phyloP scores from a whole-genome alignment of 2,797 vertebrate species.

The Danio choprae region DNA sequence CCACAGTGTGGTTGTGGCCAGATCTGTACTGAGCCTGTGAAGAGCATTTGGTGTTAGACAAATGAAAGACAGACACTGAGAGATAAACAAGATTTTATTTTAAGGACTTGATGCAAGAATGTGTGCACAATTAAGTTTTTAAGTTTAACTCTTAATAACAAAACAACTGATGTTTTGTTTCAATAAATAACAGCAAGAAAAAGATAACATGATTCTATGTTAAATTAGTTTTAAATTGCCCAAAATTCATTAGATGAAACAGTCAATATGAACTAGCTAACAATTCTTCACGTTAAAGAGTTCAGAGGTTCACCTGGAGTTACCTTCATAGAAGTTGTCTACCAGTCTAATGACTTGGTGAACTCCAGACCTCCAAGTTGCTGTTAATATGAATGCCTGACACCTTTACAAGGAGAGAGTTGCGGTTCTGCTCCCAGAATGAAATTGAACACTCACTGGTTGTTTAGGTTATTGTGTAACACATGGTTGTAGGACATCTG shows the following conservation, averaged over 20 bases:
- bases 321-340: neutral
- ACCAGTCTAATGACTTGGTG: neutral
- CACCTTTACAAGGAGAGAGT: constrained; percentile 7
- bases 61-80: neutral
- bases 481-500: constrained; percentile 38
- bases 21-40: neutral
- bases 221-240: constrained; percentile 20
- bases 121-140: neutral
- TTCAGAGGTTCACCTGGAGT: neutral
- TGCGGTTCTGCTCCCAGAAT: neutral
- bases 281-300: neutral
- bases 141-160: neutral
- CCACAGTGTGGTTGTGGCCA: constrained; percentile 12
- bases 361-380: neutral
- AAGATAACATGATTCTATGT: constrained; percentile 25
- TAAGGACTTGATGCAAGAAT: neutral
- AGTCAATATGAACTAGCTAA: neutral
- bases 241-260: neutral
- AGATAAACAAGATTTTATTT: neutral
- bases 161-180: constrained; percentile 13
- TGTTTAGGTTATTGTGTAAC: constrained; percentile 38
- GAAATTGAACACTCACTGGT: constrained; percentile 26
- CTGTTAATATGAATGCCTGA: constrained; percentile 5
- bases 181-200: neutral
- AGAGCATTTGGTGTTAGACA: neutral